phyloP scores from a whole-genome alignment of 1,140 invertebrate genomes.

The Mercenaria mercenaria region DNA sequence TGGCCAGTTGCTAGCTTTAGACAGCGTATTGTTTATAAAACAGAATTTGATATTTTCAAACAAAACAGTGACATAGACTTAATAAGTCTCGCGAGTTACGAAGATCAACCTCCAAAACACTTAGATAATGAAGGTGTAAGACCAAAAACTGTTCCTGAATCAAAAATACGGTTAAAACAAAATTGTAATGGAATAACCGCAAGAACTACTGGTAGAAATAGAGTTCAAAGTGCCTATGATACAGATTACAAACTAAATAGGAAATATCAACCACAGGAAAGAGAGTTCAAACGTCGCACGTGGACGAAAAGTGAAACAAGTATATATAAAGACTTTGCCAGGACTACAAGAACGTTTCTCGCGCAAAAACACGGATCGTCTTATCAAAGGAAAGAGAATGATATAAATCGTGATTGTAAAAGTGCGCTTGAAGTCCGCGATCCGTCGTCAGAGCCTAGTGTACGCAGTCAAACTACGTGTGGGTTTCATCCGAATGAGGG shows the following conservation, averaged over 20 bases:
- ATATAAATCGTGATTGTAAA: background rate
- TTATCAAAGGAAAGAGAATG: background rate
- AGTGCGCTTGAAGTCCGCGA: conserved; percentile 15
- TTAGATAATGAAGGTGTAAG: background rate
- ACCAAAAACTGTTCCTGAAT: conserved; percentile 15
- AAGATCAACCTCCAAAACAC: background rate
- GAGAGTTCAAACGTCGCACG: background rate
- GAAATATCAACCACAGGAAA: background rate
- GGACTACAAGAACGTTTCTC: conserved; percentile 1
- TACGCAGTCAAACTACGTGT: conserved; percentile 18
- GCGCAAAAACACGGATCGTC: background rate
- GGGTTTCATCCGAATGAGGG: background rate
- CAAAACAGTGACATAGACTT: conserved; percentile 56
- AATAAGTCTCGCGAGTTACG: conserved; percentile 60
- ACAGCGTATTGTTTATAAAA: conserved; percentile 59
- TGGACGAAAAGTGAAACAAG: conserved; percentile 2
- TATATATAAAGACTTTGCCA: conserved; percentile 43
- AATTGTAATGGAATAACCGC: background rate
- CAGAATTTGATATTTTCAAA: conserved; percentile 66
- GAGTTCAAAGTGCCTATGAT: background rate
- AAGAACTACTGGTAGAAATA: background rate
- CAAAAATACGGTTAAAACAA: background rate
- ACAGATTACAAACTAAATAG: background rate
- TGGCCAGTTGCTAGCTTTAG: conserved; percentile 49
- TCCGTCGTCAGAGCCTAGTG: background rate